A percentile compares a stretch with the other conserved stretches of the same genome.
Evolutionary conservation across 2,888 invertebrate species (phyloP).

Genomic region (Leptarthrus brevirostris): DNA sequence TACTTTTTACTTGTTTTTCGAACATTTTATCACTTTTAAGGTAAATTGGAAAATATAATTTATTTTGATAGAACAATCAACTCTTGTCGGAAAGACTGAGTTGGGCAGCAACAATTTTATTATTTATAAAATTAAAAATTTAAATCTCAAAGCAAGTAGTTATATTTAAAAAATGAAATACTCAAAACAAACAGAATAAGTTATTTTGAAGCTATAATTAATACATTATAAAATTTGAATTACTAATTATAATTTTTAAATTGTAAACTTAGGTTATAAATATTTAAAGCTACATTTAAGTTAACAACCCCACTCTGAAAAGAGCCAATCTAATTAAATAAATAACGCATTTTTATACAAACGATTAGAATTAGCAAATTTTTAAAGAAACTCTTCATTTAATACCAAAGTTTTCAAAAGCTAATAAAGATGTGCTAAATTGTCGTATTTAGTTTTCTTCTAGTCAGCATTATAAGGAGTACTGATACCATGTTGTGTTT

Average conservation of each 20-base stretch:
- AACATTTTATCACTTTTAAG: no score
- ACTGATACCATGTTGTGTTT: not conserved
- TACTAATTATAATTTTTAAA: slow-evolving; percentile 1
- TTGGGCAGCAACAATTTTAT: slow-evolving; percentile 37
- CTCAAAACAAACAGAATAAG: not conserved
- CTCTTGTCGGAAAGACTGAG: slow-evolving; percentile 46
- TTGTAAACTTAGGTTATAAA: slow-evolving; percentile 1
- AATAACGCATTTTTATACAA: slow-evolving; percentile 37
- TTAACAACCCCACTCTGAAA: not conserved
- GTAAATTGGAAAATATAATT: no score
- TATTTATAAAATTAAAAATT: slow-evolving; percentile 6
- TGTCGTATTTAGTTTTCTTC: slow-evolving; percentile 25
- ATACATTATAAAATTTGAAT: not conserved
- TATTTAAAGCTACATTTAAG: no score
- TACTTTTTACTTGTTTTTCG: no score
- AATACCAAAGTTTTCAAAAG: slow-evolving; percentile 39
- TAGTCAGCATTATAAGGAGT: slow-evolving; percentile 26
- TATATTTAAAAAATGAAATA: not conserved
- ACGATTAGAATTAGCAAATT: slow-evolving; percentile 16
- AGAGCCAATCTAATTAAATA: not conserved
- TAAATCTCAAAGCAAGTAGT: not conserved
- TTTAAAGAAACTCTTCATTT: slow-evolving; percentile 31
- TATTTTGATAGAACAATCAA: no score
- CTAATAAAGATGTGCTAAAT: slow-evolving; percentile 35
- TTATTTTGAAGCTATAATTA: not conserved